Evolutionary conservation across 2,888 invertebrate species (phyloP), one percentile per base, ranked within the genome.

Genomic region (Hirtodrosophila alboralis): DNA sequence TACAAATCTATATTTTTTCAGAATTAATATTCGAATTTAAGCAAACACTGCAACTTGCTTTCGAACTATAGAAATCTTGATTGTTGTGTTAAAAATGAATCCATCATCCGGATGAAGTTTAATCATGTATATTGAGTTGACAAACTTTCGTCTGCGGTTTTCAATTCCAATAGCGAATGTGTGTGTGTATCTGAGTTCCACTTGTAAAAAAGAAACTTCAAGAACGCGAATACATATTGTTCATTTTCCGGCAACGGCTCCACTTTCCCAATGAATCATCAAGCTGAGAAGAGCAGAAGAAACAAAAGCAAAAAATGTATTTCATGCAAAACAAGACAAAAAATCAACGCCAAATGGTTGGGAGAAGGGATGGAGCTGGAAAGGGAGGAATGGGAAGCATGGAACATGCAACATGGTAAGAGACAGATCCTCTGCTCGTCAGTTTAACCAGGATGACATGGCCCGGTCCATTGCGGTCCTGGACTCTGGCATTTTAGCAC

Each of bases 361-460:
- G 3, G n/a, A 33, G 18, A 18, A 18, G 18, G 23, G 37, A 21
- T 8, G 9, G 16, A 18, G 36, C 16, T 0, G 7, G 23, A 4
- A 28, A 9, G 18, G n/a, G 27, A 13, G 28, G 28, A 26, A 26
- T 34, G 9, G n/a, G 4, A n/a, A n/a, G n/a, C n/a, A n/a, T n/a
- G n/a, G n/a, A n/a, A n/a, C n/a, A n/a, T n/a, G n/a, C n/a, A 18
- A 21, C 4, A 14, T 14, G 26, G 13, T 4, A 34, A 12, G 44
- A 27, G 41, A 37, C 44, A 65, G 64, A 58, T 69, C 47, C 69
- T 57, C 75, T 84, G 87, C 83, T 89, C 88, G 88, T 88, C 88
- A 89, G 89, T 88, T 89, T 89, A 89, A 89, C 89, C 89, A 86
- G 84, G 80, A 85, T 89, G 89, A 89, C 89, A 89, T 89, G 89